Conservation (phyloP, 1,140 invertebrate genomes). For the Coenobita brevimanus region DNA sequence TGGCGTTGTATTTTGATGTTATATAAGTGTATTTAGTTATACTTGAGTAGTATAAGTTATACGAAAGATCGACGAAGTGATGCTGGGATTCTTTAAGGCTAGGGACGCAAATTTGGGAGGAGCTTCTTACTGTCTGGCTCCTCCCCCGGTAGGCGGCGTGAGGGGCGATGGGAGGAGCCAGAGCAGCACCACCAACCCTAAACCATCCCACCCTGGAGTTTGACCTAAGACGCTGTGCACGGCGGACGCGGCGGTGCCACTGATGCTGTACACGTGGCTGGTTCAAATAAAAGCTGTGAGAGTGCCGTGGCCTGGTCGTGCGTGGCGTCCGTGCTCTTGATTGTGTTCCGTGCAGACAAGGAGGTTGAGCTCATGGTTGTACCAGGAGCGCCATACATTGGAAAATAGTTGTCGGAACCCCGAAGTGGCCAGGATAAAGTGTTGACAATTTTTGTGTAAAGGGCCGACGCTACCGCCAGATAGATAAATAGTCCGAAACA, state of each 20-base stretch:
- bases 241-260: slow-evolving; percentile 55
- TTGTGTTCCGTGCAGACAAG: not conserved
- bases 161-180: slow-evolving; percentile 30
- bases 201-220: slow-evolving; percentile 56
- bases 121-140: not conserved
- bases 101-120: slow-evolving; percentile 13
- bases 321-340: slow-evolving; percentile 26
- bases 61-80: not conserved
- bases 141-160: slow-evolving; percentile 37
- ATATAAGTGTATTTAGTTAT: no score
- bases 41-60: no score
- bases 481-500: not conserved
- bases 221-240: slow-evolving; percentile 63
- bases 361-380: no score
- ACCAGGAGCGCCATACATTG: no score
- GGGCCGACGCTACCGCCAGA: no score
- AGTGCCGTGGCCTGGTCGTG: slow-evolving; percentile 41
- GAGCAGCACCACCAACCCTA: slow-evolving; percentile 54
- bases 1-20: no score
- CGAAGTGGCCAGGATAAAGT: not conserved
- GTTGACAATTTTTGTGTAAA: slow-evolving; percentile 19
- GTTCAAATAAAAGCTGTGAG: slow-evolving; percentile 13
- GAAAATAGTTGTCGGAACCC: not conserved
- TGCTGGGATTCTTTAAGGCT: not conserved
- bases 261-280: slow-evolving; percentile 54